Conservation (phyloP, 2,113 vertebrate genomes). For the Eira barbara region DNA sequence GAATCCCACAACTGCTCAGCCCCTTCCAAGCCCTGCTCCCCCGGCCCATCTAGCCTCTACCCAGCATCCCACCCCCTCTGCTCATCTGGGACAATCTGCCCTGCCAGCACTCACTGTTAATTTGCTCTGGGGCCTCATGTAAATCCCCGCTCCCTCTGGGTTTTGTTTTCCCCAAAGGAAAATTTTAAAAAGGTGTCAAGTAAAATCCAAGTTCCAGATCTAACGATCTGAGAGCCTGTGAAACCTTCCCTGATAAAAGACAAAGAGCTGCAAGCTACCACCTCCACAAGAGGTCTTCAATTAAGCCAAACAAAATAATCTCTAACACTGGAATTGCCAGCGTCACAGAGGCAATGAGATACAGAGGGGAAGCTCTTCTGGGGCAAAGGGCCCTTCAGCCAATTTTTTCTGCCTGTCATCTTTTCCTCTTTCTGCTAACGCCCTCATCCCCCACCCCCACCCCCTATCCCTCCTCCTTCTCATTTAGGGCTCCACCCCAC, state of each 20-base stretch:
- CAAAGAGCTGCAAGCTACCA: background rate
- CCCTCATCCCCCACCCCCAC: background rate
- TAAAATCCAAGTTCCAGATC: background rate
- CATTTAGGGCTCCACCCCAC: background rate
- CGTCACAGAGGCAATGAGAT: fast-evolving
- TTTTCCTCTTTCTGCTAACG: too few relatives aligned
- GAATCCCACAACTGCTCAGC: background rate
- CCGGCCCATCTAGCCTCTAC: background rate
- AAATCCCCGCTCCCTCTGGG: background rate
- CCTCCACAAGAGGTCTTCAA: background rate
- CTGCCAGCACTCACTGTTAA: background rate
- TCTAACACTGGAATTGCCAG: background rate
- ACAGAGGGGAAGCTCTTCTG: too few relatives aligned
- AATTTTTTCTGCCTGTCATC: background rate
- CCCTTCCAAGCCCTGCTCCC: background rate
- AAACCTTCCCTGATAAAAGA: background rate
- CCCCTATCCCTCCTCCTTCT: too few relatives aligned
- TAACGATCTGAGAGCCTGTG: too few relatives aligned
- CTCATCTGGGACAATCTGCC: too few relatives aligned
- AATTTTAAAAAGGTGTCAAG: background rate
- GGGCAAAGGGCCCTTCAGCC: background rate
- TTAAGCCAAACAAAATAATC: background rate
- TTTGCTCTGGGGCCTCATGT: background rate
- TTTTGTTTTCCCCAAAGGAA: background rate
- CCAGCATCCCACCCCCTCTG: background rate